Percentiles rank a stretch among this genome's conserved stretches.
Conservation (phyloP, 2,797 vertebrate species). For the Hippopotamyrus pictus region DNA sequence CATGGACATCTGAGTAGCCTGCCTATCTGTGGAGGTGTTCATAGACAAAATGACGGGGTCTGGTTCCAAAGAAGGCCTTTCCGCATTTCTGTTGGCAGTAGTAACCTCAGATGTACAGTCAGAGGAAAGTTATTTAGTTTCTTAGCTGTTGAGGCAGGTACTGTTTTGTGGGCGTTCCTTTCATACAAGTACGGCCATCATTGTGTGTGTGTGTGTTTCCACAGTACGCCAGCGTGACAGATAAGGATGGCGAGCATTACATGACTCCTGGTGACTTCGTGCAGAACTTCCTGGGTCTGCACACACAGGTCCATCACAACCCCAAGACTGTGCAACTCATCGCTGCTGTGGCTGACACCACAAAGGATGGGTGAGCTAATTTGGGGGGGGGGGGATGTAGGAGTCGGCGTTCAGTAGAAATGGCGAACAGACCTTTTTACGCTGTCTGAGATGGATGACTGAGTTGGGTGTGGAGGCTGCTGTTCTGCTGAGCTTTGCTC, state of each 20-base stretch:
- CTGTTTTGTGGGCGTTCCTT: not conserved
- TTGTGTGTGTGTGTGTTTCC: not conserved
- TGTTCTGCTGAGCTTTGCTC: not conserved
- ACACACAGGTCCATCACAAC: constrained; percentile 83
- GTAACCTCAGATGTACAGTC: not conserved
- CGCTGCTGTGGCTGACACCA: constrained; percentile 93
- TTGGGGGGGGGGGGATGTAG: not conserved
- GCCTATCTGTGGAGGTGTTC: not conserved
- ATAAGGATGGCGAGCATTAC: constrained; percentile 86
- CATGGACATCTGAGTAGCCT: not conserved
- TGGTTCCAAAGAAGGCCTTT: constrained; percentile 33
- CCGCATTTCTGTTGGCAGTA: not conserved
- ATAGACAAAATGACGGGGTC: constrained; percentile 29
- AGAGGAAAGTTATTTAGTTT: constrained; percentile 21
- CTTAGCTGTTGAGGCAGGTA: constrained; percentile 17
- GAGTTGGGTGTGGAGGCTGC: not conserved
- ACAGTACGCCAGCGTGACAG: constrained; percentile 81
- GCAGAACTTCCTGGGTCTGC: constrained; percentile 83
- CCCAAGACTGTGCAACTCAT: constrained; percentile 91
- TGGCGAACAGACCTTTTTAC: not conserved
- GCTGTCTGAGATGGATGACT: not conserved
- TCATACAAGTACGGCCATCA: not conserved
- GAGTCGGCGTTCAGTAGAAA: not conserved
- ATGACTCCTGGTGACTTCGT: constrained; percentile 96
- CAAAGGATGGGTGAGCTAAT: constrained; percentile 86